Conservation (phyloP, 2,113 vertebrate genomes). For the Scolopax mira region DNA sequence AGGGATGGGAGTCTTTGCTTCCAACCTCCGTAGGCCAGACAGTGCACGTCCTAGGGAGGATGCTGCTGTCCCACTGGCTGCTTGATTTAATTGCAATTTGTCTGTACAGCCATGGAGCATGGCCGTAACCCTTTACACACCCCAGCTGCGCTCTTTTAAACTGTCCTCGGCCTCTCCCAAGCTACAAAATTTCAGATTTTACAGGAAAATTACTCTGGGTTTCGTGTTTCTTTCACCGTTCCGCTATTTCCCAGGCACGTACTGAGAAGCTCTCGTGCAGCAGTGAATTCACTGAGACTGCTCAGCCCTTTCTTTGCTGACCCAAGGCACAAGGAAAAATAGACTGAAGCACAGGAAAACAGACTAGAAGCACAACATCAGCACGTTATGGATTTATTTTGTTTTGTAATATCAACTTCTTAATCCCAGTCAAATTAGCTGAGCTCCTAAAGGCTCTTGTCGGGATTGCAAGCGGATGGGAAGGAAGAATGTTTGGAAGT, state of each 20-base stretch:
- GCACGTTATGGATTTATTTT: not conserved
- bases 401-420: not conserved
- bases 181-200: not conserved
- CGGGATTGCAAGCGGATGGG: not conserved
- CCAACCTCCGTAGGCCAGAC: not conserved
- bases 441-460: not conserved
- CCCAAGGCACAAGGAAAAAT: not conserved
- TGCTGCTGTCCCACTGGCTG: not conserved
- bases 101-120: not conserved
- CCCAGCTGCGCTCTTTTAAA: not conserved
- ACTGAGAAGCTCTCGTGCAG: not conserved
- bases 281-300: not conserved
- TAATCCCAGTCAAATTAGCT: not conserved
- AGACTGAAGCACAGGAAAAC: too few relatives aligned
- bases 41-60: not conserved
- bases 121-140: not conserved
- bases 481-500: not conserved
- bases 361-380: accelerated
- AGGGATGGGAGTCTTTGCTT: not conserved
- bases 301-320: not conserved
- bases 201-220: not conserved
- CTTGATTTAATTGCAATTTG: not conserved
- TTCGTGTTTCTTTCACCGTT: not conserved
- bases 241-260: not conserved
- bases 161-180: not conserved